These are phyloP conservation scores for Cotesia chilonis DNA, from an alignment of 1,140 invertebrate species.

Conservation along the genomic window DNA sequence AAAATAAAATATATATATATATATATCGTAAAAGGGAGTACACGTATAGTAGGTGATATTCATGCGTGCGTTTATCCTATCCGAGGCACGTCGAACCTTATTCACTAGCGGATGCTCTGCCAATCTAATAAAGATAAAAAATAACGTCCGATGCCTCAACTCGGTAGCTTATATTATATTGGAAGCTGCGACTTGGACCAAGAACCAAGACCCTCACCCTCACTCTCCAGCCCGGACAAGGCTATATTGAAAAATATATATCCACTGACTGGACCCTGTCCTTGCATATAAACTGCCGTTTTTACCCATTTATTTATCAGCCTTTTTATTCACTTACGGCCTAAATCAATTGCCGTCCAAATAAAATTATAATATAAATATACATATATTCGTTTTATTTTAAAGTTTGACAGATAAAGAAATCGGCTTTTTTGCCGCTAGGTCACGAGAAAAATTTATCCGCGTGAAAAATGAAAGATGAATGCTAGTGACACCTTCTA, in stretches of 20 bases:
- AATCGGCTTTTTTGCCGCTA: not conserved
- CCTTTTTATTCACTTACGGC: conserved; percentile 2
- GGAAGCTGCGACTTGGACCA: too few species aligned
- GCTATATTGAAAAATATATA: conserved; percentile 64
- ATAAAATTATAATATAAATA: conserved; percentile 9
- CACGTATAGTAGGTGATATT: conserved; percentile 47
- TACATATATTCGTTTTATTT: not conserved
- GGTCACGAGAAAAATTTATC: not conserved
- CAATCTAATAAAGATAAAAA: conserved; percentile 66
- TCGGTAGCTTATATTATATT: too few species aligned
- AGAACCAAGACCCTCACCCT: conserved; percentile 20
- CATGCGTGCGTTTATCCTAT: conserved; percentile 59
- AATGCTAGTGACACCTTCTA: not conserved
- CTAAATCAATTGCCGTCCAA: not conserved
- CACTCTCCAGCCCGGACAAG: conserved; percentile 20
- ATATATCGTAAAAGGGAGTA: conserved; percentile 4
- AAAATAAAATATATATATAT: conserved; percentile 6
- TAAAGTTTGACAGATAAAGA: not conserved
- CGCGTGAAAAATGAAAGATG: conserved; percentile 1
- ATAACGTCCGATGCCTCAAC: conserved; percentile 52
- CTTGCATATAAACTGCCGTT: conserved; percentile 63
- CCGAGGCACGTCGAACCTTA: conserved; percentile 53
- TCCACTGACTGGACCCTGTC: conserved; percentile 52
- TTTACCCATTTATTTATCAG: conserved; percentile 40
- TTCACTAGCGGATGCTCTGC: conserved; percentile 56